Evolutionary conservation across 2,888 invertebrate species (phyloP).

Genomic region (Athetis lepigone): DNA sequence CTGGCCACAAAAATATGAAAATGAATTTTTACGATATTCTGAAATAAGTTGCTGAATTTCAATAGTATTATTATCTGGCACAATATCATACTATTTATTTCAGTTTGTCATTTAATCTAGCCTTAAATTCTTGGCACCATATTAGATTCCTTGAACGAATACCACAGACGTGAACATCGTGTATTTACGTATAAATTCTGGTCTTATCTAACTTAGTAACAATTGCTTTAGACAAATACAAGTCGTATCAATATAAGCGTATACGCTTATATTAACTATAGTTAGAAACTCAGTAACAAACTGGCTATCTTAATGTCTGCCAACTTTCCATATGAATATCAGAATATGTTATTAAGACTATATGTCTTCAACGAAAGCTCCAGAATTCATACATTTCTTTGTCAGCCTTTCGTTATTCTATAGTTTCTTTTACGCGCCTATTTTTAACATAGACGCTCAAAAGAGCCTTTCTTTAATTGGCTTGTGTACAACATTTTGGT

Average conservation of each 20-base stretch:
- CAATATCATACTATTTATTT: too few species aligned
- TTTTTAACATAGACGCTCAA: slow-evolving; percentile 5
- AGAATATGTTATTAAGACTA: slow-evolving; percentile 41
- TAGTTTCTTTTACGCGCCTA: not conserved
- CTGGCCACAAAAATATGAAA: not conserved
- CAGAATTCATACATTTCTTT: slow-evolving; percentile 22
- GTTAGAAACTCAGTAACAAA: slow-evolving; percentile 42
- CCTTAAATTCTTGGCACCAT: slow-evolving; percentile 33
- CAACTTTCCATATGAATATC: slow-evolving; percentile 52
- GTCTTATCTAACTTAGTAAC: slow-evolving; percentile 31
- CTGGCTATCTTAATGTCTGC: slow-evolving; percentile 32
- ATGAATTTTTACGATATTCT: not conserved
- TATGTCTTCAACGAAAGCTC: slow-evolving; percentile 25
- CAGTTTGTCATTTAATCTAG: slow-evolving; percentile 11
- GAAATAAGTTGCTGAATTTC: not conserved
- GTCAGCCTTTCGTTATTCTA: slow-evolving; percentile 8
- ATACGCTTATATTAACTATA: too few species aligned
- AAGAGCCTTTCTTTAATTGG: slow-evolving; percentile 3
- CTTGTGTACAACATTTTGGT: not conserved
- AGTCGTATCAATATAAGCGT: slow-evolving; percentile 38
- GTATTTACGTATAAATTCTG: slow-evolving; percentile 25
- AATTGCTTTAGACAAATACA: slow-evolving; percentile 40
- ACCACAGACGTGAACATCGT: slow-evolving; percentile 20
- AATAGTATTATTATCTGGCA: not conserved
- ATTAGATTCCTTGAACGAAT: slow-evolving; percentile 40